phyloP scores from a whole-genome alignment of 2,113 vertebrate genomes.

The Colius striatus region DNA sequence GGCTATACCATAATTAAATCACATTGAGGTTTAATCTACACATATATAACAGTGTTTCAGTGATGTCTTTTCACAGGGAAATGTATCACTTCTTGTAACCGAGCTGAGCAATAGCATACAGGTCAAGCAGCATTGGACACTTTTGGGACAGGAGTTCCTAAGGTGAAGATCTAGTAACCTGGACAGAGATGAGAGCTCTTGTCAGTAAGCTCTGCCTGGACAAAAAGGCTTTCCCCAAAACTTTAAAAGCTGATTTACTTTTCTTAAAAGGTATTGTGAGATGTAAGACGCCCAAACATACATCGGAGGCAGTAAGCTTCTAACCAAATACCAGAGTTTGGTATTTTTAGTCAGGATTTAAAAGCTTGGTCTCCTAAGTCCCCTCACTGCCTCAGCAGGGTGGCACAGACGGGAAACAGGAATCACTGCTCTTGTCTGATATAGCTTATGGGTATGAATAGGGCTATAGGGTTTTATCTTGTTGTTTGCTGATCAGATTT shows the following conservation, averaged over 20 bases:
- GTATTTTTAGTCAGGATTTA: background rate
- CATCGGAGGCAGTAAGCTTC: conserved; percentile 1
- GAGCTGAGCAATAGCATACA: background rate
- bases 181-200: background rate
- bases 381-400: background rate
- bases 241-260: conserved; percentile 22
- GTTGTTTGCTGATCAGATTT: background rate
- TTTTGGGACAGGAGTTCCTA: background rate
- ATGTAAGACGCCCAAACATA: conserved; percentile 3
- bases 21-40: background rate
- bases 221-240: background rate
- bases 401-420: background rate
- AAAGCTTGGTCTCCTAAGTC: background rate
- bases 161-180: background rate
- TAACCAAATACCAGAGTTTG: background rate
- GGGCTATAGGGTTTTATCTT: background rate
- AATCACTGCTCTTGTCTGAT: background rate
- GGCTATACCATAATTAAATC: background rate
- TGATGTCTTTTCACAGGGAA: background rate
- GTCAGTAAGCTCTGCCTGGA: background rate
- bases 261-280: conserved; percentile 17
- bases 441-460: background rate
- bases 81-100: background rate
- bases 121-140: background rate
- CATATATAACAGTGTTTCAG: background rate